A percentile compares a stretch with the other conserved stretches of the same genome.
Evolutionary conservation across 2,797 vertebrate genomes (phyloP).

Genomic region (Pelodytes ibericus): DNA sequence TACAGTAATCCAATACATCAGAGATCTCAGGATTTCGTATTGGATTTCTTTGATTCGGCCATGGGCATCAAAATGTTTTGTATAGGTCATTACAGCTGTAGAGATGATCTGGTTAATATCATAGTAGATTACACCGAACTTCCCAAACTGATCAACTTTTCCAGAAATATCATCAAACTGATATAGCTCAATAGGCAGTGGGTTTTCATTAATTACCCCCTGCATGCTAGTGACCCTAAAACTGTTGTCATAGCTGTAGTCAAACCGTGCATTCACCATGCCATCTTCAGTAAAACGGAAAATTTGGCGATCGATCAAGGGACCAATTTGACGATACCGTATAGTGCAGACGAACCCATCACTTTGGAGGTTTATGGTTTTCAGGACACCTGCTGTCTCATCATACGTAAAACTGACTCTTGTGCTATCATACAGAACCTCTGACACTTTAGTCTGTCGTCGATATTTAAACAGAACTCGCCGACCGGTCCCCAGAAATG

Average conservation of each 20-base stretch:
- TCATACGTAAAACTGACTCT: slow-evolving; percentile 97
- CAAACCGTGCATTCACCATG: slow-evolving; percentile 97
- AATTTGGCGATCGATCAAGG: slow-evolving; percentile 95
- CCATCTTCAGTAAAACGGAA: slow-evolving; percentile 97
- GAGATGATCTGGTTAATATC: slow-evolving; percentile 99
- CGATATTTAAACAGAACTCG: slow-evolving; percentile 93
- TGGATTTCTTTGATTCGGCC: slow-evolving; percentile 97
- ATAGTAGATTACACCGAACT: slow-evolving; percentile 98
- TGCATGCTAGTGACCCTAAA: slow-evolving; percentile 97
- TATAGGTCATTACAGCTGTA: slow-evolving; percentile 98
- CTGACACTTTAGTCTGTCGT: slow-evolving; percentile 91
- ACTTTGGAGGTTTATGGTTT: slow-evolving; percentile 96
- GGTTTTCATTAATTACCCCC: slow-evolving; percentile 97
- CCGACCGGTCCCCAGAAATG: slow-evolving; percentile 92
- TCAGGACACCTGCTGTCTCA: slow-evolving; percentile 92
- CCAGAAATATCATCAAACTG: slow-evolving; percentile 98
- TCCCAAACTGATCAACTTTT: slow-evolving; percentile 97
- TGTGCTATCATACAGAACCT: slow-evolving; percentile 95
- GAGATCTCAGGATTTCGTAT: slow-evolving; percentile 94
- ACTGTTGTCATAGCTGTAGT: slow-evolving; percentile 98
- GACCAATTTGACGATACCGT: slow-evolving; percentile 93
- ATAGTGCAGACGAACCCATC: slow-evolving; percentile 98
- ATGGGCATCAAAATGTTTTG: slow-evolving; percentile 95
- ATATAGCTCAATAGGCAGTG: slow-evolving; percentile 95
- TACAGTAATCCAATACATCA: slow-evolving; percentile 98